phyloP scores from a whole-genome alignment of 2,888 invertebrate species.

The Drosophila yooni region DNA sequence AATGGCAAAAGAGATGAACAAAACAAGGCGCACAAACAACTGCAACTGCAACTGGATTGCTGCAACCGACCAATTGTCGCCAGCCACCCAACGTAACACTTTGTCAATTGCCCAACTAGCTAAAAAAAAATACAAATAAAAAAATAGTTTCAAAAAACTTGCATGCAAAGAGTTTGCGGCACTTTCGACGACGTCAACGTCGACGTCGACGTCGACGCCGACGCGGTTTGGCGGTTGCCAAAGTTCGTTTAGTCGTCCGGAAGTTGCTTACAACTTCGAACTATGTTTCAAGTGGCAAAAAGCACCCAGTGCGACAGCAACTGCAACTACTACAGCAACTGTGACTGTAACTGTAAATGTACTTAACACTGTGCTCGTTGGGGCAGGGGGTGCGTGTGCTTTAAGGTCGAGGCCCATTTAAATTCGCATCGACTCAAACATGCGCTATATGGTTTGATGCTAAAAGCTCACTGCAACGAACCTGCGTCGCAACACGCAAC shows the following conservation, averaged over 20 bases:
- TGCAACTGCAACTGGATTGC: conserved; percentile 49
- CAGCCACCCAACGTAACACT: conserved; percentile 3
- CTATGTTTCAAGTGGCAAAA: conserved; percentile 39
- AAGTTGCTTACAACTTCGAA: conserved; percentile 61
- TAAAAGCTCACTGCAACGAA: conserved; percentile 58
- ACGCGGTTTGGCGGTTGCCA: conserved; percentile 31
- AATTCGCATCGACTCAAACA: conserved; percentile 15
- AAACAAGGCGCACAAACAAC: conserved; percentile 49
- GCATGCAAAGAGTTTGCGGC: conserved; percentile 53
- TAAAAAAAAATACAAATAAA: conserved; percentile 18
- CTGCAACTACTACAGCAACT: conserved; percentile 14
- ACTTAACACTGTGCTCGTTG: conserved; percentile 6
- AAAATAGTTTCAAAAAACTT: conserved; percentile 5
- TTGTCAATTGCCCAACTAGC: conserved; percentile 30
- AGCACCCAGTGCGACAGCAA: conserved; percentile 1
- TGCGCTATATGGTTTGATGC: conserved; percentile 26
- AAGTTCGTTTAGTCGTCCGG: conserved; percentile 45
- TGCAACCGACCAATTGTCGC: conserved; percentile 53
- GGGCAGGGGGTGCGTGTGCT: not conserved
- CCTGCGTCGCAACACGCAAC: conserved; percentile 32
- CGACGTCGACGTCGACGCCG: conserved; percentile 1
- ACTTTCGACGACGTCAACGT: conserved; percentile 31
- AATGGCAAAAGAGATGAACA: conserved; percentile 26
- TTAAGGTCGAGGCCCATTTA: conserved; percentile 31
- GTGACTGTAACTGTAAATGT: conserved; percentile 30